These are phyloP conservation scores for Temnothorax unifasciatus DNA, from an alignment of 2,888 invertebrate genomes.

Conservation along the genomic window DNA sequence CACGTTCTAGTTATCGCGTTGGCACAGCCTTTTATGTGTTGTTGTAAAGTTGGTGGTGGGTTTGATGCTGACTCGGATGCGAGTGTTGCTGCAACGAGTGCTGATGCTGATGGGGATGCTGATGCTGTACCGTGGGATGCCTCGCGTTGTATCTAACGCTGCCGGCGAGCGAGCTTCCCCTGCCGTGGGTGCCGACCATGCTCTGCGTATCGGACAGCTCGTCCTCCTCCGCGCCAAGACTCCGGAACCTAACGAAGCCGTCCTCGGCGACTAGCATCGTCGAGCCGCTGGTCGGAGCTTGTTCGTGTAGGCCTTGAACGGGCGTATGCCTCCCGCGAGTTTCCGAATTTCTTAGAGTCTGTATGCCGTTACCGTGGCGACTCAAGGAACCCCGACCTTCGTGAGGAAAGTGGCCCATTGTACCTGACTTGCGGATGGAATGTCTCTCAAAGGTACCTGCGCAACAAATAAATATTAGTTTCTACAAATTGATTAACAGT, in stretches of 20 bases:
- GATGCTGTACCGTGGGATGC: slow-evolving; percentile 79
- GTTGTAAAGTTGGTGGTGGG: slow-evolving; percentile 84
- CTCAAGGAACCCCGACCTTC: slow-evolving; percentile 84
- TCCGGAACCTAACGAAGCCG: slow-evolving; percentile 94
- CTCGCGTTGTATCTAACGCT: slow-evolving; percentile 83
- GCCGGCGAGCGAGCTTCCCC: slow-evolving; percentile 83
- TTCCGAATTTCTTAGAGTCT: slow-evolving; percentile 87
- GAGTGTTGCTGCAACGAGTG: slow-evolving; percentile 83
- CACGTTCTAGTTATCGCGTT: slow-evolving; percentile 59
- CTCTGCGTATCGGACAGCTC: slow-evolving; percentile 83
- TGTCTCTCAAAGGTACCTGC: slow-evolving; percentile 84
- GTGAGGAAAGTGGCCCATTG: slow-evolving; percentile 88
- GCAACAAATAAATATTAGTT: slow-evolving; percentile 1
- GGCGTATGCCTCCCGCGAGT: slow-evolving; percentile 81
- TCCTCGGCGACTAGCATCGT: slow-evolving; percentile 97
- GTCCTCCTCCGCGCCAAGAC: slow-evolving; percentile 87
- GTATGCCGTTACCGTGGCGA: slow-evolving; percentile 87
- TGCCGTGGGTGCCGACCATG: slow-evolving; percentile 81
- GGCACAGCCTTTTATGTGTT: slow-evolving; percentile 81
- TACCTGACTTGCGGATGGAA: slow-evolving; percentile 88
- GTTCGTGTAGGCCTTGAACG: slow-evolving; percentile 86
- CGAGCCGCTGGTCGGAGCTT: slow-evolving; percentile 86
- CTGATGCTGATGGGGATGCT: slow-evolving; percentile 78
- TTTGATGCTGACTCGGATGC: slow-evolving; percentile 82
- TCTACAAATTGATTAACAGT: not conserved